Conservation (phyloP, 2,113 vertebrate genomes). For the Sinocyclocheilus anshuiensis region DNA sequence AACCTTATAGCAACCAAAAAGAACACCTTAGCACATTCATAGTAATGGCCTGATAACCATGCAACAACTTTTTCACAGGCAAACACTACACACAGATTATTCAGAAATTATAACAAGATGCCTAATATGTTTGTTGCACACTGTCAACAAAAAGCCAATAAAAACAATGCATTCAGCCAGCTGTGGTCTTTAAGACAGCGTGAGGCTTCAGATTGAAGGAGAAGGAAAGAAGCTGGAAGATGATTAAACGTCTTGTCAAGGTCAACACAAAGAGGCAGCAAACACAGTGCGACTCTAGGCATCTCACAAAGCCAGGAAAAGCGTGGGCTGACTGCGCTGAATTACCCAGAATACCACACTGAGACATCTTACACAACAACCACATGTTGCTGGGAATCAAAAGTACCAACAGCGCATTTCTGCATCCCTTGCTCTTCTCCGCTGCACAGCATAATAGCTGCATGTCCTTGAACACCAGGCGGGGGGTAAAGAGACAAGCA, state of each 20-base stretch:
- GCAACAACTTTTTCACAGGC: not conserved
- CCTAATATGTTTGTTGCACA: not conserved
- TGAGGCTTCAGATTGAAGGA: not conserved
- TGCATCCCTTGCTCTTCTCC: conserved; percentile 4
- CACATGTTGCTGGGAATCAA: conserved; percentile 16
- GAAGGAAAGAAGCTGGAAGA: conserved; percentile 12
- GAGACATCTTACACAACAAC: conserved; percentile 37
- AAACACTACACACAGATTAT: not conserved
- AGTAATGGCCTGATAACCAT: not conserved
- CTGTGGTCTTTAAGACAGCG: not conserved
- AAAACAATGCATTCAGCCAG: not conserved
- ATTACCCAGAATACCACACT: conserved; percentile 36
- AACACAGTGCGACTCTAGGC: not conserved
- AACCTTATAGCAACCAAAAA: not conserved
- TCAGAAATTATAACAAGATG: not conserved
- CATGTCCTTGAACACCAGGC: not conserved
- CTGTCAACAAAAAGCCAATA: not conserved
- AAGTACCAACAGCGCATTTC: not conserved
- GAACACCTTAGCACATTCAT: not conserved
- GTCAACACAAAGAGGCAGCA: conserved; percentile 23
- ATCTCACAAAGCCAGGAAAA: conserved; percentile 3
- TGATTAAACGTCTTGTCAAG: conserved; percentile 4
- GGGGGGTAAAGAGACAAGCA: not conserved
- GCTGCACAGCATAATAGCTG: conserved; percentile 9
- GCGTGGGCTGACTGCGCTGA: conserved; percentile 35